A percentile compares a stretch with the other conserved stretches of the same genome.
Evolutionary conservation across 2,888 invertebrate species (phyloP).

Genomic region (Leucophora obtusa): DNA sequence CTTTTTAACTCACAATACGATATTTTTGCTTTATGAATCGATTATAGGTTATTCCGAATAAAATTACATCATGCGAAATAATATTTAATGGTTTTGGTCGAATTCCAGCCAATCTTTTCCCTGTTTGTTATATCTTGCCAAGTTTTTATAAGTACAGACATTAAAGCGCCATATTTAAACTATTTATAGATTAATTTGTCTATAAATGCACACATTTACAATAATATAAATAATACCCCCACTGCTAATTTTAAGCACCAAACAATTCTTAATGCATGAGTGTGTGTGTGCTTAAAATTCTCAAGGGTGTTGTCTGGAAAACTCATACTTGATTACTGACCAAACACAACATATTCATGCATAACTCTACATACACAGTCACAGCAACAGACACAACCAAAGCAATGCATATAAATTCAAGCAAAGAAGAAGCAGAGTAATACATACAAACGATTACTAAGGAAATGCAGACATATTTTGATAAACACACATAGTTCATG

Average conservation of each 20-base stretch:
- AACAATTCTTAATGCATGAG: neutral
- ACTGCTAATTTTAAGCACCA: neutral
- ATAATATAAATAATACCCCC: too few species aligned
- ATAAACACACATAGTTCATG: neutral
- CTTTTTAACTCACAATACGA: too few species aligned
- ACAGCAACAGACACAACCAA: slow-evolving; percentile 10
- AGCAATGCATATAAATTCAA: neutral
- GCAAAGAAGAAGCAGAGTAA: neutral
- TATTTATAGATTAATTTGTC: slow-evolving; percentile 52
- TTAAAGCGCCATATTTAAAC: slow-evolving; percentile 52
- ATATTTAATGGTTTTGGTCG: too few species aligned
- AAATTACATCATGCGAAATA: too few species aligned
- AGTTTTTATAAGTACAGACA: too few species aligned
- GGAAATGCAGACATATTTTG: slow-evolving; percentile 5
- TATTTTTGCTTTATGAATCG: too few species aligned
- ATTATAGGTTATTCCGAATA: too few species aligned
- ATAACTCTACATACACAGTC: slow-evolving; percentile 39
- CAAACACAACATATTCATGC: slow-evolving; percentile 59
- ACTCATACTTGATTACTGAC: slow-evolving; percentile 61
- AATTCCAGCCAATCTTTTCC: too few species aligned
- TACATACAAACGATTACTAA: neutral
- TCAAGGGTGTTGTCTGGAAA: slow-evolving; percentile 62
- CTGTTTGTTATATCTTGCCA: too few species aligned
- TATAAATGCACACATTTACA: slow-evolving; percentile 22
- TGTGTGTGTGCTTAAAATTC: slow-evolving; percentile 28